Evolutionary conservation across 2,797 vertebrate species (phyloP).

Genomic region (Notolabrus celidotus): DNA sequence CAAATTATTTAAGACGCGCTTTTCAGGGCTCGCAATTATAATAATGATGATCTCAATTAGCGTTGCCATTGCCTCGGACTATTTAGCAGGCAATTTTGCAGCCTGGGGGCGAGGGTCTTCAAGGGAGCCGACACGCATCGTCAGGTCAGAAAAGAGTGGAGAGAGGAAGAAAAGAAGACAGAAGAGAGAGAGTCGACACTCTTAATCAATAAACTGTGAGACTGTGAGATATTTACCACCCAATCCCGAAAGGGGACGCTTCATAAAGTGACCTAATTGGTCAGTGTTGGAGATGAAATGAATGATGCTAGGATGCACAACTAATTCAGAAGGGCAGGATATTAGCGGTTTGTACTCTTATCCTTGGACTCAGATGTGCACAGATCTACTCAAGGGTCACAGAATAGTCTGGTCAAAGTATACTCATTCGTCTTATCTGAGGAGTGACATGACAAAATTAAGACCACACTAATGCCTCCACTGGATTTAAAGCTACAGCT

Average conservation of each 20-base stretch:
- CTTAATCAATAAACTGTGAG: conserved; percentile 81
- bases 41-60: conserved; percentile 92
- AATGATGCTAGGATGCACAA: conserved; percentile 51
- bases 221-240: conserved; percentile 77
- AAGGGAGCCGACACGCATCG: conserved; percentile 79
- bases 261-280: conserved; percentile 82
- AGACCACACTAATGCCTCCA: neutral
- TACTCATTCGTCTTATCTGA: neutral
- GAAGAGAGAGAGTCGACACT: conserved; percentile 54
- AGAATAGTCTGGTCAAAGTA: conserved; percentile 1
- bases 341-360: conserved; percentile 18
- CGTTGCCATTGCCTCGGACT: conserved; percentile 87
- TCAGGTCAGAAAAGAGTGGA: conserved; percentile 72
- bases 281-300: conserved; percentile 69
- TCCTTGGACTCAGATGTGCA: conserved; percentile 8
- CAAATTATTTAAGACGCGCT: conserved; percentile 90
- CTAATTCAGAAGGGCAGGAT: conserved; percentile 44
- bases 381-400: conserved; percentile 8
- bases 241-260: conserved; percentile 66
- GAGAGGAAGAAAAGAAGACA: conserved; percentile 62
- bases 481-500: neutral
- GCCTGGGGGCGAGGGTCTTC: conserved; percentile 82
- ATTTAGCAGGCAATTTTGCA: conserved; percentile 87
- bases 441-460: neutral
- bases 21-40: conserved; percentile 88